phyloP scores from a whole-genome alignment of 2,888 invertebrate species.

The Campoletis raptor region DNA sequence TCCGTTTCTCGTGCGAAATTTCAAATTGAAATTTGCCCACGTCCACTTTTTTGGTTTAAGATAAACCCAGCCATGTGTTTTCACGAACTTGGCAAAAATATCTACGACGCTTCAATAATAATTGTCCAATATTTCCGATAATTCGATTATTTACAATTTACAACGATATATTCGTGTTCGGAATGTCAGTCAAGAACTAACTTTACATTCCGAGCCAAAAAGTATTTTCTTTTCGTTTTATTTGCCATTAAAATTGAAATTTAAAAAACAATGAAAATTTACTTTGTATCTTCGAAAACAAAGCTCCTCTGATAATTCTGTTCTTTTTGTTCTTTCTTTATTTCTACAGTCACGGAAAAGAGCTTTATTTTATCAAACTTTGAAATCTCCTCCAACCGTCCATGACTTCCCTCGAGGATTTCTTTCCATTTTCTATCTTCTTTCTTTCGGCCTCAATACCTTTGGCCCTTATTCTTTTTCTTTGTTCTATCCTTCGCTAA shows the following conservation, averaged over 20 bases:
- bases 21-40: slow-evolving; percentile 76
- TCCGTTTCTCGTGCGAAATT: slow-evolving; percentile 28
- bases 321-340: neutral
- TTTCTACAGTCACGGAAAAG: slow-evolving; percentile 4
- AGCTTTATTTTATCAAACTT: slow-evolving; percentile 52
- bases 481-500: slow-evolving; percentile 32
- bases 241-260: slow-evolving; percentile 11
- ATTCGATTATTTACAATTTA: no score
- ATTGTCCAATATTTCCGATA: neutral
- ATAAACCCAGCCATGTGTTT: neutral
- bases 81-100: neutral
- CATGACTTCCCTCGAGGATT: slow-evolving; percentile 38
- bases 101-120: neutral
- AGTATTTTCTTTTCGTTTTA: neutral
- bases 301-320: neutral
- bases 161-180: no score
- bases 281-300: neutral
- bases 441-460: slow-evolving; percentile 37
- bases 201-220: neutral
- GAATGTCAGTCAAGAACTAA: no score
- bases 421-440: slow-evolving; percentile 44
- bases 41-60: slow-evolving; percentile 78
- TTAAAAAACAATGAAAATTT: slow-evolving; percentile 9
- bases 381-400: slow-evolving; percentile 57
- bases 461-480: slow-evolving; percentile 15